Evolutionary conservation across 2,888 invertebrate genomes (phyloP), one percentile per base, ranked within the genome.

Genomic region (Ctenicera cuprea): DNA sequence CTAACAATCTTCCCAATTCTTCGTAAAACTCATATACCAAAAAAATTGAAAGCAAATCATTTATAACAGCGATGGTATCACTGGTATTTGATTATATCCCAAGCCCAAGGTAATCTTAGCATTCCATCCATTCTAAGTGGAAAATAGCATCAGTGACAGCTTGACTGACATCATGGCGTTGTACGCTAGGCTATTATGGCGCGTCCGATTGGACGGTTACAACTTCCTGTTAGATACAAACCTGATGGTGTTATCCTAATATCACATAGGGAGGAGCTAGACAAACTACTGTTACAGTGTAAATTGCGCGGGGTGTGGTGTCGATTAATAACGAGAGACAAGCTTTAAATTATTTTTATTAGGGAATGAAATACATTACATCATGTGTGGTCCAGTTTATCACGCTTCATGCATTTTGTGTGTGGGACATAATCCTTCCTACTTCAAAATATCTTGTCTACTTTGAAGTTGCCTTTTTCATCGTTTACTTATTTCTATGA

Each of bases 121-220:
- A 59, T 38, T 59, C 37, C 57, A 59, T 59, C 37, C 57, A 59
- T 59, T 9, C 57, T 59, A 68, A 59, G 30, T 73, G 54, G 64
- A 73, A 66, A 61, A 45, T 61, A 69, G 59, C 66, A 65, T 72
- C 66, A 76, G 76, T 78, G 81, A 81, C 80, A 80, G 76, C 71
- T 76, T 77, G 79, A 77, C 77, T 81, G 79, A 80, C 80, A 79
- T 75, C 75, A 63, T 79, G 79, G 80, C 78, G 78, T 81, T 79
- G 80, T 80, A 78, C 80, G 79, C 79, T 78, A 80, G 78, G 80
- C 80, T 78, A 76, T 79, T 81, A 81, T 80, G 79, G 76, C 74
- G 48, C 68, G 74, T 71, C 76, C 71, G 73, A 75, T 76, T 75
- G 71, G 77, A 74, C 73, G 68, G 76, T 62, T 73, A 73, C 64